Evolutionary conservation across 2,888 invertebrate species (phyloP).

Genomic region (Noctua fimbriata): DNA sequence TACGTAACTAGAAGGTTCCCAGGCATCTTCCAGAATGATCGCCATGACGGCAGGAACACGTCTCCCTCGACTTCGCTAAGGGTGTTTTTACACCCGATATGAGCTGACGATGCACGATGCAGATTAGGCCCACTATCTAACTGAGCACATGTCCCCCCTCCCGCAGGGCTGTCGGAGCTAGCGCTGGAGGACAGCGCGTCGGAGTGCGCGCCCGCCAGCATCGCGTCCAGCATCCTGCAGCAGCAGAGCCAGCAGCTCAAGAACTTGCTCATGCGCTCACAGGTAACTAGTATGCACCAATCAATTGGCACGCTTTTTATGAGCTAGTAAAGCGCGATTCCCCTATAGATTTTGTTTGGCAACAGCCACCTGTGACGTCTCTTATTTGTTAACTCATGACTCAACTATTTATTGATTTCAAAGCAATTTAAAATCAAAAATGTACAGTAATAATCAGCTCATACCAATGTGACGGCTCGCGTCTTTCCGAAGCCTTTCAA

Average conservation of each 20-base stretch:
- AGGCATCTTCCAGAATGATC: not conserved
- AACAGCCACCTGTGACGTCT: too few species aligned
- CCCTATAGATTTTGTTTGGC: too few species aligned
- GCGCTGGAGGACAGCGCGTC: constrained; percentile 74
- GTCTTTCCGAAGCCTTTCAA: too few species aligned
- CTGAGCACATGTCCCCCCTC: not conserved
- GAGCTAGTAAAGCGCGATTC: too few species aligned
- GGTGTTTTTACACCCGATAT: not conserved
- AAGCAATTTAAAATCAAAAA: too few species aligned
- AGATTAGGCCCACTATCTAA: not conserved
- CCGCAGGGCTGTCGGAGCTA: constrained; percentile 75
- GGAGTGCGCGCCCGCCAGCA: constrained; percentile 68
- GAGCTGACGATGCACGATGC: not conserved
- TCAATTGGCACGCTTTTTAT: too few species aligned
- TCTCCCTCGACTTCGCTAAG: not conserved
- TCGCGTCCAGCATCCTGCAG: constrained; percentile 84
- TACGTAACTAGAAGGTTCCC: not conserved
- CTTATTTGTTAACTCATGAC: too few species aligned
- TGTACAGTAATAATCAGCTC: too few species aligned
- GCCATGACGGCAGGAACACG: not conserved
- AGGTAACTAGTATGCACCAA: constrained; percentile 71
- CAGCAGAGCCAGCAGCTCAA: constrained; percentile 89
- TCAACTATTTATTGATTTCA: too few species aligned
- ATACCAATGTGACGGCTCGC: too few species aligned
- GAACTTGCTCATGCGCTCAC: constrained; percentile 85